Base-by-base conservation (phyloP, 30 jellyfish, hydroid and myxozoan genomes). In the Nemopilema nomurai region DNA sequence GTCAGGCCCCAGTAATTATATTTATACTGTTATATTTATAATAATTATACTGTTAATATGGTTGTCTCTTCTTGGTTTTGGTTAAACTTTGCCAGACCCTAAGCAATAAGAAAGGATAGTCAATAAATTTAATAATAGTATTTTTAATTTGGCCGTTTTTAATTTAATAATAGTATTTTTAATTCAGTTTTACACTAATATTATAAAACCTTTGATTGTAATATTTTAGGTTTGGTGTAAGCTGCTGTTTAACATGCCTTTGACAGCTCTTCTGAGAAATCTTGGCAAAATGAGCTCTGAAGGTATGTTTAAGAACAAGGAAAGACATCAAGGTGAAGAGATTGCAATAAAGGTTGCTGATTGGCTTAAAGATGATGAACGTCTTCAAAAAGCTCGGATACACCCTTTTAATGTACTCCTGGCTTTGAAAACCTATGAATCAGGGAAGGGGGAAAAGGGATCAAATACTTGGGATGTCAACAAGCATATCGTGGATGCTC, bases 201-300 rank as follows among this genome's bases (percentile, higher is more conserved):
- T n/a, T n/a, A n/a, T n/a, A n/a, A n/a, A n/a, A n/a, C n/a, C n/a
- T n/a, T n/a, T n/a, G n/a, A n/a, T n/a, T n/a, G n/a, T n/a, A n/a
- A n/a, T 50, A 33, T 49, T 79, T 32, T 76, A 88, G 96, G 90
- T 88, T 20, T 88, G 96, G 96, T n/a, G 18, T 27, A 66, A 33
- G 25, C 33, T 88, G 64, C 29, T 88, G 51, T 33, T 18, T 18
- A 72, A 81, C 20, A 88, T 88, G 96, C 96, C 96, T 29, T 50
- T 69, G 88, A 88, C 80, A 24, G 96, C 96, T 18, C 30, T 88
- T 75, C 51, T 88, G 18, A 65, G 96, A 53, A 88, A 88, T 69
- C 77, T 88, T 65, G 96, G 96, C n/a, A 88, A 88, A 63, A 88
- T 88, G 96, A 57, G 87, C 32, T 78, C 96, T 52, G 19, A 68